Base-by-base conservation (phyloP, 2,797 vertebrate genomes). In the Corythornis leucogaster region DNA sequence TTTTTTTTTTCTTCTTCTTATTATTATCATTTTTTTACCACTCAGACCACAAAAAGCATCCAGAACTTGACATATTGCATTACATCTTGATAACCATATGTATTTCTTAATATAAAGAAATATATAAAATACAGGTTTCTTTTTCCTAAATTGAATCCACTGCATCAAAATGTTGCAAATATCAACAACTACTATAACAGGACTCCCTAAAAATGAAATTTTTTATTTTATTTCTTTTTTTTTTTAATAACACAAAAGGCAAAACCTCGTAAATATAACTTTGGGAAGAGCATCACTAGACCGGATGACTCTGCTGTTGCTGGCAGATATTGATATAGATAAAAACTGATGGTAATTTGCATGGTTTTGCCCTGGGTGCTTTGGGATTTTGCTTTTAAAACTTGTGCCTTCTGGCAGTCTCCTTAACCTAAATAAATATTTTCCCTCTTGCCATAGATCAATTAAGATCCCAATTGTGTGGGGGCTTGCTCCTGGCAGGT, bases 391-490 rank as follows among this genome's bases (percentile, higher is more conserved):
- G 19, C 70, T 89, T 89, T 81, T 38, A 50, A 80, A 91, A 92
- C 74, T 54, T 31, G 18, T 61, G 45, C 81, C 80, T 93, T 73
- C 75, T 83, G 79, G 66, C 87, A 31, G 16, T 8, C 90, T 90
- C 74, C 64, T 94, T 93, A 94, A 81, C 92, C 81, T 86, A 69
- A 89, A 87, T 85, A 83, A 88, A 80, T 85, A 85, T 68, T 76
- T 85, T 84, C 71, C 46, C 62, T 85, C 24, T 84, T 54, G 48
- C 66, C 21, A 13, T 2, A 0, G 74, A 84, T 94, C 87, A 81
- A 11, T 94, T 74, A 68, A 87, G 26, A 64, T 53, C 12, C 1
- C 10, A 62, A 48, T 58, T 87, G 28, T 1, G 10, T 6, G 4
- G 73, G 81, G 43, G 62, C 45, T 82, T 38, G 42, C 82, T 89